Percentiles rank a stretch among this genome's conserved stretches.
Evolutionary conservation across 1,140 invertebrate species (phyloP).

Genomic region (Ceratina australensis): DNA sequence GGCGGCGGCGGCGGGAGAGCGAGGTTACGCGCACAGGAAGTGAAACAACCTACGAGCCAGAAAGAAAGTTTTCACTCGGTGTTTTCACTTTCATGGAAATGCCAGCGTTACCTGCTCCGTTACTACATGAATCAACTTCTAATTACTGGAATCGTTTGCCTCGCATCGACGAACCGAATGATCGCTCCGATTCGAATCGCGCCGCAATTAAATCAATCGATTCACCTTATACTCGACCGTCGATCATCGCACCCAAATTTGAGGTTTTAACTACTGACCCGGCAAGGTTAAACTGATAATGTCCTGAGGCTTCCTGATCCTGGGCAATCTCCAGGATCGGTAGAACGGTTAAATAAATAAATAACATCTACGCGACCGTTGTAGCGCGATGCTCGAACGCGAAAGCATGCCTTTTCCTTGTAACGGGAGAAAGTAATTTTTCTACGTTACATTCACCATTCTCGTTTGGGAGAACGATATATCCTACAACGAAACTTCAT

Average conservation of each 20-base stretch:
- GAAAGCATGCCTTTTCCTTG: not conserved
- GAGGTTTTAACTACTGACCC: too few relatives aligned
- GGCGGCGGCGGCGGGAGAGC: constrained; percentile 43
- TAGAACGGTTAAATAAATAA: too few relatives aligned
- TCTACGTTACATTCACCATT: not conserved
- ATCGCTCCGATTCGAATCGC: not conserved
- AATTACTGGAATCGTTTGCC: constrained; percentile 31
- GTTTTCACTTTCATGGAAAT: constrained; percentile 80
- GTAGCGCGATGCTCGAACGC: not conserved
- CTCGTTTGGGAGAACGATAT: not conserved
- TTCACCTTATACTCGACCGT: not conserved
- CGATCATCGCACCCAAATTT: too few relatives aligned
- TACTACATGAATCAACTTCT: constrained; percentile 61
- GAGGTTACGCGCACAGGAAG: constrained; percentile 78
- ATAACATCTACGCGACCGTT: too few relatives aligned
- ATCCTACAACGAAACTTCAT: not conserved
- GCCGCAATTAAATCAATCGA: not conserved
- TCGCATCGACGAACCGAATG: constrained; percentile 19
- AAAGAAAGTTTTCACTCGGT: constrained; percentile 79
- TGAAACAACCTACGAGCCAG: constrained; percentile 76
- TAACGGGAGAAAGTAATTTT: constrained; percentile 31
- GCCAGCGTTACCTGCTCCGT: constrained; percentile 40
- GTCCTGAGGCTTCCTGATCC: too few relatives aligned
- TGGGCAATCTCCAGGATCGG: too few relatives aligned
- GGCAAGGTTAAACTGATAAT: too few relatives aligned